Evolutionary conservation across 2,888 invertebrate species (phyloP).

Genomic region (Ferdinandea cuprea): DNA sequence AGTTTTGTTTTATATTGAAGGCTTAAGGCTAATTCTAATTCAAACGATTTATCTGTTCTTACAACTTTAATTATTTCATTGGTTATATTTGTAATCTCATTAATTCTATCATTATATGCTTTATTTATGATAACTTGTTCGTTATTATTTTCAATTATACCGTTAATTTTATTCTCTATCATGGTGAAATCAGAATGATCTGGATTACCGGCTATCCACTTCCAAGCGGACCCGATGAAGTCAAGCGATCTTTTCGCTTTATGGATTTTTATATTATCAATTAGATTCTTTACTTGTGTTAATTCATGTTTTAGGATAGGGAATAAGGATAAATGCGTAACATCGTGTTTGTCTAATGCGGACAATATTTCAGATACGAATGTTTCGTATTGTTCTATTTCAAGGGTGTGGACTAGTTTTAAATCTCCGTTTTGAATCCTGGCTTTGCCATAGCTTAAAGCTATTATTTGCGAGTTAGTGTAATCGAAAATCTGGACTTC

Average conservation of each 20-base stretch:
- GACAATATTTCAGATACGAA: constrained; percentile 9
- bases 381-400: constrained; percentile 27
- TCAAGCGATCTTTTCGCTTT: background rate
- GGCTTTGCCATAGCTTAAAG: constrained; percentile 16
- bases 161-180: constrained; percentile 3
- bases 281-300: constrained; percentile 2
- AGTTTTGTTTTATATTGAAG: constrained; percentile 3
- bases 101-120: constrained; percentile 13
- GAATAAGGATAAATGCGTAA: too few species aligned
- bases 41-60: background rate
- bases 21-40: constrained; percentile 4
- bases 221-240: constrained; percentile 8
- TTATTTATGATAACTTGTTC: constrained; percentile 15
- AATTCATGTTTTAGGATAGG: too few species aligned
- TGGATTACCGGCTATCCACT: constrained; percentile 15
- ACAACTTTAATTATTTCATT: constrained; percentile 6
- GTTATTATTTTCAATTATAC: constrained; percentile 11
- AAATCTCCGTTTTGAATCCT: constrained; percentile 30
- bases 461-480: too few species aligned
- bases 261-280: constrained; percentile 14
- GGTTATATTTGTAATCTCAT: constrained; percentile 1
- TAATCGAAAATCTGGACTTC: too few species aligned
- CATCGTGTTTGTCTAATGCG: background rate
- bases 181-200: constrained; percentile 6
- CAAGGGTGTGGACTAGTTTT: constrained; percentile 22